A percentile compares a stretch with the other conserved stretches of the same genome.
These are phyloP conservation scores for Chirona hameri DNA, from an alignment of 2,888 invertebrate species.

Conservation along the genomic window DNA sequence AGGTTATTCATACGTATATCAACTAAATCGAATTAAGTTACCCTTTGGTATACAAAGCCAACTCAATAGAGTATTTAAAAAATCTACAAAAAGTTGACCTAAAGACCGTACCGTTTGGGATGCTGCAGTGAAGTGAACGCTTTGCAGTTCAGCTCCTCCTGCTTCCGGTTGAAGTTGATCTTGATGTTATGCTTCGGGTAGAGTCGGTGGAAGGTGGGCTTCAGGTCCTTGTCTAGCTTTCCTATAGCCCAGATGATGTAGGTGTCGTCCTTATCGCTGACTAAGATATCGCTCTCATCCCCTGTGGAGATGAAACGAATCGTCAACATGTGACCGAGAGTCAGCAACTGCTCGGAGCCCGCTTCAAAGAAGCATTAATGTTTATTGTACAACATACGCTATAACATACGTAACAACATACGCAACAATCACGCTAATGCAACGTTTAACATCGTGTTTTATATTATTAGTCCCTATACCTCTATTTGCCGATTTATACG, in stretches of 20 bases:
- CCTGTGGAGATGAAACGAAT: constrained; percentile 51
- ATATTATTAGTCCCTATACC: no score
- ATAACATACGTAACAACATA: neutral
- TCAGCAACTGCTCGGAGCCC: no score
- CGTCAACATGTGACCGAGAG: no score
- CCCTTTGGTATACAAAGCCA: no score
- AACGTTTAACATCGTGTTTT: no score
- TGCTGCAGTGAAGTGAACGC: constrained; percentile 59
- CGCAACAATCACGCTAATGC: constrained; percentile 38
- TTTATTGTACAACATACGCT: no score
- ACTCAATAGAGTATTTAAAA: no score
- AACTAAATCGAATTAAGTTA: no score
- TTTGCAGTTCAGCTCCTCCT: constrained; percentile 66
- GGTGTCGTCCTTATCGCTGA: constrained; percentile 57
- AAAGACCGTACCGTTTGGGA: constrained; percentile 41
- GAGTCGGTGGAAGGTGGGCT: constrained; percentile 76
- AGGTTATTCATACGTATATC: no score
- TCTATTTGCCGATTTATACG: no score
- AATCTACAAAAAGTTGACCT: no score
- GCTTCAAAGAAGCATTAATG: no score
- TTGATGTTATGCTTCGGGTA: constrained; percentile 50
- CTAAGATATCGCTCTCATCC: constrained; percentile 71
- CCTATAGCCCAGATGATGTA: constrained; percentile 82
- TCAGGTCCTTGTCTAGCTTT: constrained; percentile 55
- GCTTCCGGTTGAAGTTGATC: constrained; percentile 62